Base-by-base conservation (phyloP, 2,888 invertebrate genomes). In the Rhimphoctona megacephalus region DNA sequence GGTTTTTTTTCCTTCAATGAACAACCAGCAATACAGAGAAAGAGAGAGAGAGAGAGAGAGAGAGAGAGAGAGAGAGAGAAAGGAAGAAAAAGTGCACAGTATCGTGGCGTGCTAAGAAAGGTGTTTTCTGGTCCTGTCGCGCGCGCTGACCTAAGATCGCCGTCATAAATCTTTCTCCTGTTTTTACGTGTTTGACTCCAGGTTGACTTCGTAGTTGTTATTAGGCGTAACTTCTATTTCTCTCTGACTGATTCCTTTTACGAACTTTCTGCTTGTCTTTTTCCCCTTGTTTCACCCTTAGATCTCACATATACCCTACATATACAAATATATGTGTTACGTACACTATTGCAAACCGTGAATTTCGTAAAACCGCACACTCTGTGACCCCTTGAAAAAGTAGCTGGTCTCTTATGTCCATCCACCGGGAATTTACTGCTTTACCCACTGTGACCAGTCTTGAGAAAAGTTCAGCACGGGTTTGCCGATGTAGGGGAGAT, bases 141-240 rank as follows among this genome's bases (percentile, higher is more conserved):
- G 72, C 80, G 64, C 76, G n/a, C 72, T 30, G 30, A 61, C 61
- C 61, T 17, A 30, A 30, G 39, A 81, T 64, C 89, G 88, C 85
- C 90, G 85, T 88, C 91, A 91, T 93, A 93, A 93, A 93, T 93
- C 93, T 92, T 90, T 88, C 84, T 87, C 89, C 92, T 91, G 92
- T 92, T 92, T 93, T 93, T 93, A 90, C 92, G 91, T 92, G 91
- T 93, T 92, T 92, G 91, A 92, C 91, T 91, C 89, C 87, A 85
- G 89, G 87, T 87, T 89, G 88, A 89, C 92, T 89, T 84, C 86
- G 87, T 87, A 90, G 89, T 90, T 54, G 36, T 92, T 92, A 92
- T 92, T 92, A 92, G 91, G 90, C 88, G 89, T 89, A 90, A 90
- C 91, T 92, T 92, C 91, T 91, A 90, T 89, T 90, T 90, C 89